A percentile compares a stretch with the other conserved stretches of the same genome.
Evolutionary conservation across 2,113 vertebrate species (phyloP).

Genomic region (Chaenogobius annularis): DNA sequence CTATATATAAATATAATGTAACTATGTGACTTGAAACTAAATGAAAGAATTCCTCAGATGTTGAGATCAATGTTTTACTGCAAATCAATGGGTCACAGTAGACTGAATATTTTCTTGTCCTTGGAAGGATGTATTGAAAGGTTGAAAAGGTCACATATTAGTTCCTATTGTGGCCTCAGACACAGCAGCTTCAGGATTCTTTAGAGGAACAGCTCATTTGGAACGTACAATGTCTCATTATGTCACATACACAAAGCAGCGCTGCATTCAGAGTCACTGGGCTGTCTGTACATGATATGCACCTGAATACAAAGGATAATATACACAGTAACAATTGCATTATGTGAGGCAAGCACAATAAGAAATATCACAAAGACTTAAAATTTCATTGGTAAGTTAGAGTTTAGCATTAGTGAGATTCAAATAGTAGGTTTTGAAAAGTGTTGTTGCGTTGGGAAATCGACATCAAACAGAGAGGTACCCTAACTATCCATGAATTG

Average conservation of each 20-base stretch:
- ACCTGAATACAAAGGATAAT: slow-evolving; percentile 25
- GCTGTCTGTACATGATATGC: slow-evolving; percentile 35
- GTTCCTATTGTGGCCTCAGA: slow-evolving; percentile 54
- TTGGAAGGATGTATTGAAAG: slow-evolving; percentile 22
- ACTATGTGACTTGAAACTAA: background rate
- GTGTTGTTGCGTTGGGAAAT: no score
- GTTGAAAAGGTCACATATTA: slow-evolving; percentile 58
- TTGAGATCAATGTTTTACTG: background rate
- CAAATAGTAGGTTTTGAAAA: no score
- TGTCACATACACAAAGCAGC: slow-evolving; percentile 44
- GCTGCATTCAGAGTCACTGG: slow-evolving; percentile 47
- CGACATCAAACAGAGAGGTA: no score
- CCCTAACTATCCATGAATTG: no score
- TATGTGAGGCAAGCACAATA: background rate
- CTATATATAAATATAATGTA: background rate
- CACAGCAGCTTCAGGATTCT: slow-evolving; percentile 43
- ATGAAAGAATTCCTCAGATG: background rate
- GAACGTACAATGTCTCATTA: slow-evolving; percentile 59
- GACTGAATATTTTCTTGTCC: slow-evolving; percentile 21
- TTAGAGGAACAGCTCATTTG: slow-evolving; percentile 53
- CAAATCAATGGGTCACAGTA: background rate
- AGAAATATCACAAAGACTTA: background rate
- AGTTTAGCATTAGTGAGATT: no score
- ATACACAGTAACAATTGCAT: background rate
- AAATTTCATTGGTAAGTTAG: background rate